phyloP scores from a whole-genome alignment of 2,888 invertebrate genomes.

The Agonopterix subpropinquella region DNA sequence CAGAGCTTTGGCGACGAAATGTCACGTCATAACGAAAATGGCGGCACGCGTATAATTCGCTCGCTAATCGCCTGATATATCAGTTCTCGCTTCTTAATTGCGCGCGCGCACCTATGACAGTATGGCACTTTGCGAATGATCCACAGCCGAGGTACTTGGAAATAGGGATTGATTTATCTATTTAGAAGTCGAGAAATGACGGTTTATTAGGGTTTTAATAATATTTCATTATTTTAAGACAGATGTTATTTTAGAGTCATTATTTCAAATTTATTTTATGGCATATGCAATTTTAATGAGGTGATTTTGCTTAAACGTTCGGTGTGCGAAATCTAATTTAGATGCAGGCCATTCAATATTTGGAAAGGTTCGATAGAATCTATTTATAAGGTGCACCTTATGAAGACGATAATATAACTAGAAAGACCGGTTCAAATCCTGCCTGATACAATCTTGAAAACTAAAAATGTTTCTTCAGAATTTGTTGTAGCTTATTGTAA shows the following conservation, averaged over 20 bases:
- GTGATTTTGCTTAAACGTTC: no score
- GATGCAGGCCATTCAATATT: no score
- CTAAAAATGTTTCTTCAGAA: no score
- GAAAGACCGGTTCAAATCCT: no score
- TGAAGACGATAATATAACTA: no score
- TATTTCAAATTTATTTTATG: slow-evolving; percentile 1
- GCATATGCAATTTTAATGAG: no score
- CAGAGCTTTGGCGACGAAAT: slow-evolving; percentile 9
- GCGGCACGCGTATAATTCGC: slow-evolving; percentile 17
- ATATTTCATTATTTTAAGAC: slow-evolving; percentile 8
- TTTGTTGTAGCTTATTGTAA: no score
- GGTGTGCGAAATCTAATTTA: no score
- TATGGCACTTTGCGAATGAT: slow-evolving; percentile 31
- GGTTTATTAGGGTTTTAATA: slow-evolving; percentile 7
- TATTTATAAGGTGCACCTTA: no score
- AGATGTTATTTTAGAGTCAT: slow-evolving; percentile 1
- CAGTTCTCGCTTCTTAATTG: slow-evolving; percentile 28
- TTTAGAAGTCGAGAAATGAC: slow-evolving; percentile 3
- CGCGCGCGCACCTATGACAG: slow-evolving; percentile 29
- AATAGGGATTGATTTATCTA: slow-evolving; percentile 21
- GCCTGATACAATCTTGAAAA: no score
- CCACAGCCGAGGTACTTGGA: slow-evolving; percentile 22
- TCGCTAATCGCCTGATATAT: slow-evolving; percentile 33
- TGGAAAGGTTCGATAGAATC: no score
- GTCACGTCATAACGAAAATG: slow-evolving; percentile 28